These are phyloP conservation scores for Progne subis DNA, from an alignment of 2,113 vertebrate genomes.

Conservation along the genomic window DNA sequence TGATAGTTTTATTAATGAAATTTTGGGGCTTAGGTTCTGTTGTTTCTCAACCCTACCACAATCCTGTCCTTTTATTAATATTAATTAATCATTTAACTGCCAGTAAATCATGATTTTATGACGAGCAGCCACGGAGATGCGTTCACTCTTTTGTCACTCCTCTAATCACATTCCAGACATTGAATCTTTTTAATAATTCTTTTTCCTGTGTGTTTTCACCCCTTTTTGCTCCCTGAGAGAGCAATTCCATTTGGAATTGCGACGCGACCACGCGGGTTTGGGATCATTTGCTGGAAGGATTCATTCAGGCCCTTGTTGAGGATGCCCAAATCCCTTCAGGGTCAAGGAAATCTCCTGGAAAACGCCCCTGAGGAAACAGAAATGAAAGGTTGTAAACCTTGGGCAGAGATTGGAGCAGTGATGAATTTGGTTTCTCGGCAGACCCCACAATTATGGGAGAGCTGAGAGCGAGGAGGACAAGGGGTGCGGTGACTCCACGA, in stretches of 20 bases:
- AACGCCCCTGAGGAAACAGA: slow-evolving; percentile 15
- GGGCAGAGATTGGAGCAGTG: slow-evolving; percentile 66
- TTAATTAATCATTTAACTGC: neutral
- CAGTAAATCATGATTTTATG: neutral
- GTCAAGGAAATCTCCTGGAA: slow-evolving; percentile 29
- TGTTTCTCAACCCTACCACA: fast-evolving
- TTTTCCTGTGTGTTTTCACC: neutral
- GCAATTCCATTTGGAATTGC: neutral
- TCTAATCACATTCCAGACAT: neutral
- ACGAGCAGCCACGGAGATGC: neutral
- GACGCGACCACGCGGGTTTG: neutral
- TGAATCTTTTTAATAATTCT: neutral
- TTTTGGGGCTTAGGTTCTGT: neutral
- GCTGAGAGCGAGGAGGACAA: neutral
- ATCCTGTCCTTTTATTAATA: neutral
- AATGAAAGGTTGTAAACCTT: slow-evolving; percentile 42
- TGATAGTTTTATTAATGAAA: neutral
- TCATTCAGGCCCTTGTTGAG: neutral
- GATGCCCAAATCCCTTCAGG: slow-evolving; percentile 6
- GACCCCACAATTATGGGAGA: slow-evolving; percentile 45
- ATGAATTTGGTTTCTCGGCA: slow-evolving; percentile 39
- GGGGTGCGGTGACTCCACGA: neutral
- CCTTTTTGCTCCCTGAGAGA: neutral
- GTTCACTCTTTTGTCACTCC: neutral
- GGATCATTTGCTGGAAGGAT: neutral